Conservation (phyloP, 2,888 invertebrate genomes). For the Julus scandinavius region DNA sequence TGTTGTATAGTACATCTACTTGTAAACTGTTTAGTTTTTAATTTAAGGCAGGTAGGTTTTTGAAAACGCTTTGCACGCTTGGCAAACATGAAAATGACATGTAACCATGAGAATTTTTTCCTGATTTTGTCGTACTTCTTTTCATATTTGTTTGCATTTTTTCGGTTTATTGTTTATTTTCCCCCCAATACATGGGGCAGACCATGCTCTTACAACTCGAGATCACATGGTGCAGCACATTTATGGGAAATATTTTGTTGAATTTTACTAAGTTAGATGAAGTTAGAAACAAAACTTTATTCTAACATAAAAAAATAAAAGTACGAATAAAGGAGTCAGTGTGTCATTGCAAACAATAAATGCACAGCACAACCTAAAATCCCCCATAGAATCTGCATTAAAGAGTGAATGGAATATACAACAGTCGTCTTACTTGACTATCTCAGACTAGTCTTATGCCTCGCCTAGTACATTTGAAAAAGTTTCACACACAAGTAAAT, state of each 20-base stretch:
- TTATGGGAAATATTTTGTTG: neutral
- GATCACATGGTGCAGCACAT: neutral
- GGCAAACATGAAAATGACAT: neutral
- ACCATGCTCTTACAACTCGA: neutral
- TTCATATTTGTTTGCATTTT: neutral
- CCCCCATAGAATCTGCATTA: too few relatives aligned
- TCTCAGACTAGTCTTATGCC: neutral
- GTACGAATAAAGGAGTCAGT: neutral
- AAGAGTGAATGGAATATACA: neutral
- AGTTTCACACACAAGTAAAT: neutral
- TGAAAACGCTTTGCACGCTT: neutral
- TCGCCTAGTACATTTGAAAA: neutral
- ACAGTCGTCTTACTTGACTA: neutral
- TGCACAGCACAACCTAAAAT: neutral
- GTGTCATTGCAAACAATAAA: neutral
- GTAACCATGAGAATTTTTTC: neutral
- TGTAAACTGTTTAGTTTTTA: neutral
- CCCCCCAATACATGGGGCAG: constrained; percentile 15
- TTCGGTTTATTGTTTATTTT: neutral
- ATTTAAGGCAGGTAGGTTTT: neutral
- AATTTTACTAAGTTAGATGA: too few relatives aligned
- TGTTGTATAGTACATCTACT: neutral
- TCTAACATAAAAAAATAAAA: neutral
- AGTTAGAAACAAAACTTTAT: neutral
- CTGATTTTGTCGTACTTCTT: neutral